phyloP scores from a whole-genome alignment of 2,113 vertebrate genomes.

The human region GRCh38 chr7:28108501-28109000 shows the following conservation, averaged over 20 bases:
- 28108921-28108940: background rate
- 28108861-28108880: background rate
- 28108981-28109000: background rate
- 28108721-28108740: background rate
- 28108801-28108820: background rate
- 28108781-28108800: background rate
- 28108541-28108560: background rate
- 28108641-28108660: background rate
- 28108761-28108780: background rate
- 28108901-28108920: background rate
- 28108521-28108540: background rate
- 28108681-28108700: background rate
- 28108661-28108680: background rate
- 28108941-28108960: background rate
- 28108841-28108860: too few relatives aligned
- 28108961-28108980: background rate
- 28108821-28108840: background rate
- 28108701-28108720: background rate
- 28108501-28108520: background rate
- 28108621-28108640: background rate
- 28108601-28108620: background rate
- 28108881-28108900: background rate
- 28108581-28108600: background rate
- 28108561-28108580: background rate
- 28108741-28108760: background rate